These are phyloP conservation scores for Margarornis squamiger DNA, from an alignment of 2,797 vertebrate genomes.

Conservation along the genomic window DNA sequence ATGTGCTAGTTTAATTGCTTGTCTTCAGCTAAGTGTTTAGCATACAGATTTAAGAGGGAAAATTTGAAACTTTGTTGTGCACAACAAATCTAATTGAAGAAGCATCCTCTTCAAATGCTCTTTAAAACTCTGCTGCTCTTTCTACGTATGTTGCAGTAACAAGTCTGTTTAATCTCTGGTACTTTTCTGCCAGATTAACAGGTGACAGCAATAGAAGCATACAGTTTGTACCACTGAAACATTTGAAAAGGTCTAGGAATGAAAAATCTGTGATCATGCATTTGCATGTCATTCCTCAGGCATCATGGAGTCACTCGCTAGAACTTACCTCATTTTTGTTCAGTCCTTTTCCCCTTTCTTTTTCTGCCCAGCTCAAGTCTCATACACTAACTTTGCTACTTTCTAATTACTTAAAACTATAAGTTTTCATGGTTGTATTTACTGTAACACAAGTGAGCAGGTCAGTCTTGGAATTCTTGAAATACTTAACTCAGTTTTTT, in stretches of 20 bases:
- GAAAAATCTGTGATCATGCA: neutral
- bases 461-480: neutral
- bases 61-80: neutral
- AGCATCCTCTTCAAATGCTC: neutral
- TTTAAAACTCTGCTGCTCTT: neutral
- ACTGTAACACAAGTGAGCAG: neutral
- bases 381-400: neutral
- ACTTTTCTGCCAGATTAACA: neutral
- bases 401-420: neutral
- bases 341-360: neutral
- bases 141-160: rapidly evolving
- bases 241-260: neutral
- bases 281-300: neutral
- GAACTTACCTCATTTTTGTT: neutral
- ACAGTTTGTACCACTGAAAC: neutral
- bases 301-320: neutral
- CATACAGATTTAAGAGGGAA: neutral
- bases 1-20: neutral
- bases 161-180: neutral
- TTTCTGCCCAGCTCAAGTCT: neutral
- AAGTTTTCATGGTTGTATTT: neutral
- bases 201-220: neutral
- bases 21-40: neutral
- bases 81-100: neutral
- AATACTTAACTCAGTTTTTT: neutral